Conservation (phyloP, 2,888 invertebrate species). For the Silvanus unidentatus region DNA sequence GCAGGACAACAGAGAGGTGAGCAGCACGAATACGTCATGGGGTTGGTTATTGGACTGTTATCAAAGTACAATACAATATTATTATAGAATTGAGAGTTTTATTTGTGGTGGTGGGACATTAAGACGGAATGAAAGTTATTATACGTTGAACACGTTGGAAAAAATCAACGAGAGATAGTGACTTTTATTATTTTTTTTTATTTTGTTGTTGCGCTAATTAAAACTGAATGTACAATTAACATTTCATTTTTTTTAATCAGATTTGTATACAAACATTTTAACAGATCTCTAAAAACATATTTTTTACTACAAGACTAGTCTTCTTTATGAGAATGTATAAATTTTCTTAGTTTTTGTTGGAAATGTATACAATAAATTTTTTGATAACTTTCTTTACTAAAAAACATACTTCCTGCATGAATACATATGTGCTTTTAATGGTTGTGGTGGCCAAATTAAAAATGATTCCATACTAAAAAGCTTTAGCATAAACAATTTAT, state of each 20-base stretch:
- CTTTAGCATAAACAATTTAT: no score
- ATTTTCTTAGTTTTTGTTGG: constrained; percentile 20
- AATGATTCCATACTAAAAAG: no score
- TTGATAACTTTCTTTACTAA: constrained; percentile 6
- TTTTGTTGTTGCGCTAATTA: background rate
- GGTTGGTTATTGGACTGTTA: constrained; percentile 17
- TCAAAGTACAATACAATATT: constrained; percentile 9
- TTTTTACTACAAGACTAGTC: no score
- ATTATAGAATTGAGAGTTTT: constrained; percentile 14
- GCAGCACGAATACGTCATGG: constrained; percentile 21
- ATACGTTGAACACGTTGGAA: constrained; percentile 32
- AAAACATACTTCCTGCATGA: constrained; percentile 7
- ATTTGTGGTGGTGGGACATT: constrained; percentile 14
- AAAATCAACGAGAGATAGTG: constrained; percentile 22
- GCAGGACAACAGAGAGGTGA: constrained; percentile 59
- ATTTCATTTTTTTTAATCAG: no score
- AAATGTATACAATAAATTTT: constrained; percentile 16
- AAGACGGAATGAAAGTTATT: constrained; percentile 35
- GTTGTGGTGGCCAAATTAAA: constrained; percentile 11
- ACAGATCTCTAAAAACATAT: no score
- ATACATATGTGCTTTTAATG: constrained; percentile 2
- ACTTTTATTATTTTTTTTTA: background rate
- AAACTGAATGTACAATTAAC: no score
- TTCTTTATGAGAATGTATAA: background rate
- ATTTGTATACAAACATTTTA: no score